A percentile compares a stretch with the other conserved stretches of the same genome.
These are phyloP conservation scores for Gadopsis marmoratus DNA, from an alignment of 2,797 vertebrate species.

Conservation along the genomic window DNA sequence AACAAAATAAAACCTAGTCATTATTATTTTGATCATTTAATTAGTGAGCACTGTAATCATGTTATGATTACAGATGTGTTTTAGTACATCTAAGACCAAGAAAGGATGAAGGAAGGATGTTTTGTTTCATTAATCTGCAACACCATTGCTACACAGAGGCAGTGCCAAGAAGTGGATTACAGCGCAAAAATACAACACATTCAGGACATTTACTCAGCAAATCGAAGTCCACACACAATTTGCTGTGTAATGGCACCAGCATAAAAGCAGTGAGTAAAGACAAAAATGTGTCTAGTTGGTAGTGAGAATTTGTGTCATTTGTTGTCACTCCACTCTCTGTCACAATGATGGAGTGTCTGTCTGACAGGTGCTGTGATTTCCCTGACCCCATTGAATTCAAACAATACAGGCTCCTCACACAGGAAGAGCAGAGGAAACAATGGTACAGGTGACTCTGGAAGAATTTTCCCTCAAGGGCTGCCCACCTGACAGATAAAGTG, in stretches of 20 bases:
- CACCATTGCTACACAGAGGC: neutral
- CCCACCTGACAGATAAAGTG: slow-evolving; percentile 54
- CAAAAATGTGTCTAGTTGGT: slow-evolving; percentile 17
- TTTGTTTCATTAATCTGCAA: slow-evolving; percentile 14
- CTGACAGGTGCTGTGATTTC: slow-evolving; percentile 75
- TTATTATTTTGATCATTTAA: neutral
- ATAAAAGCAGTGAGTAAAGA: slow-evolving; percentile 24
- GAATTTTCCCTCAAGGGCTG: slow-evolving; percentile 63
- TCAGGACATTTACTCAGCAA: neutral
- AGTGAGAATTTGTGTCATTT: slow-evolving; percentile 47
- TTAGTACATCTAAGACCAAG: neutral
- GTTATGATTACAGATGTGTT: neutral
- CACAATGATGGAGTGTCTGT: slow-evolving; percentile 76
- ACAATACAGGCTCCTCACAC: slow-evolving; percentile 78
- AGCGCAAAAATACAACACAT: slow-evolving; percentile 5
- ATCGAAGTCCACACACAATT: slow-evolving; percentile 10
- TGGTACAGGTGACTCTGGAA: slow-evolving; percentile 75
- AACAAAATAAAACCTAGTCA: neutral
- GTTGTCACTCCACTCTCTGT: slow-evolving; percentile 59
- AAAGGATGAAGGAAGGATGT: neutral
- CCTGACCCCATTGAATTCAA: slow-evolving; percentile 82
- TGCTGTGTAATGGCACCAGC: slow-evolving; percentile 15
- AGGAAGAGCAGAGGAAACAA: slow-evolving; percentile 78
- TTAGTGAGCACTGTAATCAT: too few species aligned
- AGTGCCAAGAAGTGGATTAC: neutral